These are phyloP conservation scores for Trichacis sp. DNA, from an alignment of 2,888 invertebrate genomes.

Conservation along the genomic window DNA sequence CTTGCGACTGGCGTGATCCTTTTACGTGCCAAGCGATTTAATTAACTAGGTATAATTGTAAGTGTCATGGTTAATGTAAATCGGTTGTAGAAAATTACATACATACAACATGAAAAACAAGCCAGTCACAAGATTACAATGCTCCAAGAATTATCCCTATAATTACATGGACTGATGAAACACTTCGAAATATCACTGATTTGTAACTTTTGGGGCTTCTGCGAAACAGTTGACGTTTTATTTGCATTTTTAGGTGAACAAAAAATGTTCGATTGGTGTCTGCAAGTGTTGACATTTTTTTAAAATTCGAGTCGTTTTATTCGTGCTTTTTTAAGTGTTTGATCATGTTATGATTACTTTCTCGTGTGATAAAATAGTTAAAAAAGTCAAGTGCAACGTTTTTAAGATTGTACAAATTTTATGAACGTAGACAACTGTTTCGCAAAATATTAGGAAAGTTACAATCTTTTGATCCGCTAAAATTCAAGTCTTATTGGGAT, in stretches of 20 bases:
- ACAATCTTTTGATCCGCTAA: neutral
- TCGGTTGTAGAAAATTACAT: conserved; percentile 5
- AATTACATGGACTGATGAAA: neutral
- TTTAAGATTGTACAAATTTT: neutral
- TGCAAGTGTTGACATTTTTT: neutral
- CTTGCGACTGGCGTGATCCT: conserved; percentile 20
- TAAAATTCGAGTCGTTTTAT: neutral
- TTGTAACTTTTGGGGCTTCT: neutral
- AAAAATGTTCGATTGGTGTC: neutral
- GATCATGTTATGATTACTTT: neutral
- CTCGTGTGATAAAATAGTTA: neutral
- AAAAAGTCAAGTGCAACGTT: neutral
- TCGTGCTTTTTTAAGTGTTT: neutral
- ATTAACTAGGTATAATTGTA: conserved; percentile 3
- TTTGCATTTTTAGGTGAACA: neutral
- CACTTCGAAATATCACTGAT: neutral
- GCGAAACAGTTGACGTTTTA: conserved; percentile 3
- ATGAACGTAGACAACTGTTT: conserved; percentile 1
- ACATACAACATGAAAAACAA: neutral
- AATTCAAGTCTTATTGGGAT: conserved; percentile 4
- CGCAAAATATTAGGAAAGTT: neutral
- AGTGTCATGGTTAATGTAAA: neutral
- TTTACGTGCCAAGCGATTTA: conserved; percentile 17
- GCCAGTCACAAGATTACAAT: neutral
- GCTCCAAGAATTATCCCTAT: neutral